Base-by-base conservation (phyloP, 2,888 invertebrate species). In the Smittia sp. region DNA sequence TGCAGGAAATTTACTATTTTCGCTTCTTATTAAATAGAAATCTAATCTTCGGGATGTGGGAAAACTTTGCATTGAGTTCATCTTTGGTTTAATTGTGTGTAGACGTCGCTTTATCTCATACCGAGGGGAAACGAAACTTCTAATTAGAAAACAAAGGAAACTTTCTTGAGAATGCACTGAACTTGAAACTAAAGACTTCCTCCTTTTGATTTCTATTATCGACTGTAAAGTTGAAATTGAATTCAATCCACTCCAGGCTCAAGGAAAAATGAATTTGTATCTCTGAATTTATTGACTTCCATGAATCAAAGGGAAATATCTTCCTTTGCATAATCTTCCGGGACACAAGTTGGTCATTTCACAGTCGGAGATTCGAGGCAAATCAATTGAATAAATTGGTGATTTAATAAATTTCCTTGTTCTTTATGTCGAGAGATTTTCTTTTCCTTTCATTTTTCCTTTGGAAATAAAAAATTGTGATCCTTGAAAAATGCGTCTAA, bases 331-430 rank as follows among this genome's bases (percentile, higher is more conserved):
- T 58, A 20, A 67, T 67, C 3, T 15, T 67, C 41, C 39, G 15
- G 24, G n/a, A 15, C 11, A 63, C 11, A 39, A 62, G 62, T 39
- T 72, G 72, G 72, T 72, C 72, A 72, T 72, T 72, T 72, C 58
- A 63, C 38, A 62, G 62, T 62, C 38, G 54, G 46, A 46, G 52
- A 70, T 70, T 32, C 52, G 52, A 65, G 32, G 32, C 54, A 58
- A 72, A 72, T 72, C 72, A 72, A 72, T 72, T 72, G 72, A 63
- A 72, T 72, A 72, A 72, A 72, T 72, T 72, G 72, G 22, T 62
- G 72, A 72, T 72, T 72, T 63, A 72, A 72, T 72, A 72, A 72
- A 62, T 72, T 72, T 72, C 11, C 38, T 62, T 62, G 25, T 63
- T 39, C 58, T 70, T 70, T 41, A 54, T 20, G 39, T 46, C 24